A percentile compares a stretch with the other conserved stretches of the same genome.
These are phyloP conservation scores for Opisthograptis luteolata DNA, from an alignment of 2,888 invertebrate genomes.

Conservation along the genomic window DNA sequence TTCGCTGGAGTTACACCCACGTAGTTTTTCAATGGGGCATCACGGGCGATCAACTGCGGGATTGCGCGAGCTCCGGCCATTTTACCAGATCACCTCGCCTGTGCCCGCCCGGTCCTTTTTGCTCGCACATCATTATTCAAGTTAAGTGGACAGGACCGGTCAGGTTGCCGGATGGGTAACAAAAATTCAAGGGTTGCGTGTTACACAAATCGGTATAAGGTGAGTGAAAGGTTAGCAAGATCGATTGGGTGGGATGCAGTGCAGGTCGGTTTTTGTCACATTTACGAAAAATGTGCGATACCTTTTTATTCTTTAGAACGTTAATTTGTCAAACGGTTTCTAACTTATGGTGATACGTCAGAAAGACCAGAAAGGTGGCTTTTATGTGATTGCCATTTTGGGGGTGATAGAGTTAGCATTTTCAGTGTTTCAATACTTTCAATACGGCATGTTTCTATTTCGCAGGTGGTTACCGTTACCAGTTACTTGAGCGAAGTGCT, in stretches of 20 bases:
- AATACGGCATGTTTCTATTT: neutral
- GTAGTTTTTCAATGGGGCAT: slow-evolving; percentile 45
- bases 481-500: slow-evolving; percentile 8
- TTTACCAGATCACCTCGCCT: slow-evolving; percentile 64
- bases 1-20: neutral
- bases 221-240: slow-evolving; percentile 47
- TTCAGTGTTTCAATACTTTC: neutral
- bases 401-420: neutral
- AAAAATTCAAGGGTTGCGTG: slow-evolving; percentile 60
- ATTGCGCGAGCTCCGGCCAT: slow-evolving; percentile 51
- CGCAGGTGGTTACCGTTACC: neutral
- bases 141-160: slow-evolving; percentile 75
- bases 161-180: slow-evolving; percentile 73
- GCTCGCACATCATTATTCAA: slow-evolving; percentile 79
- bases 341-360: no score
- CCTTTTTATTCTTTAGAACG: neutral
- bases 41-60: slow-evolving; percentile 34
- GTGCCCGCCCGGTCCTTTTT: slow-evolving; percentile 51
- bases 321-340: no score
- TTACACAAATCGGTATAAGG: slow-evolving; percentile 48
- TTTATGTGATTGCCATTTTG: no score
- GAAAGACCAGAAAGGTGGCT: no score
- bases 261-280: slow-evolving; percentile 21
- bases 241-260: slow-evolving; percentile 28
- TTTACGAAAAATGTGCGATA: slow-evolving; percentile 9